phyloP scores from a whole-genome alignment of 2,888 invertebrate species.

The Pardosa pseudoannulata region DNA sequence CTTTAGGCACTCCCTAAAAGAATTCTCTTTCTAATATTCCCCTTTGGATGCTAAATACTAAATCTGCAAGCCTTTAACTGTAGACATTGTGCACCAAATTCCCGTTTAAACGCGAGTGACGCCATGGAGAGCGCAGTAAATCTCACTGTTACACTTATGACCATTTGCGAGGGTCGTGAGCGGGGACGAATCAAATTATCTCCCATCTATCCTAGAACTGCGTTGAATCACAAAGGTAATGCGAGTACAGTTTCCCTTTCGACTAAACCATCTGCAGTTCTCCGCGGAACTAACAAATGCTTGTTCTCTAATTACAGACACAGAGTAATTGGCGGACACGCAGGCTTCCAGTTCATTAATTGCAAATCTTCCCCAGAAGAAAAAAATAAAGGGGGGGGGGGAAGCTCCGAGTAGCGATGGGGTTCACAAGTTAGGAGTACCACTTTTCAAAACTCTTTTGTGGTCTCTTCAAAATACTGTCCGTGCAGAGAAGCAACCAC shows the following conservation, averaged over 20 bases:
- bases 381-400: neutral
- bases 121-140: too few relatives aligned
- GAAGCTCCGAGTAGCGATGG: neutral
- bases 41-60: too few relatives aligned
- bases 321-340: constrained; percentile 22
- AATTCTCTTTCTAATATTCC: too few relatives aligned
- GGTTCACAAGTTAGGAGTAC: constrained; percentile 37
- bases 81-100: too few relatives aligned
- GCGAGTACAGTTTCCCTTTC: neutral
- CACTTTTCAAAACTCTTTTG: constrained; percentile 46
- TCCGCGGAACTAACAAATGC: neutral
- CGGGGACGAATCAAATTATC: neutral
- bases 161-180: neutral
- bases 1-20: too few relatives aligned
- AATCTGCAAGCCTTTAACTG: too few relatives aligned
- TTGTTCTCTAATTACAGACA: constrained; percentile 34
- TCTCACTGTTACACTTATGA: too few relatives aligned
- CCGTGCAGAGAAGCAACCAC: constrained; percentile 23
- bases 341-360: constrained; percentile 54
- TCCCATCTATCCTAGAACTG: neutral
- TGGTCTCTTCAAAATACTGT: constrained; percentile 38
- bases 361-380: neutral
- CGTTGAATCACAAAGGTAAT: neutral
- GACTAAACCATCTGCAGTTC: neutral
- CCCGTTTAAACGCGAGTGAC: too few relatives aligned